These are phyloP conservation scores for Cossypha polioptera DNA, from an alignment of 2,797 vertebrate species.

Conservation along the genomic window DNA sequence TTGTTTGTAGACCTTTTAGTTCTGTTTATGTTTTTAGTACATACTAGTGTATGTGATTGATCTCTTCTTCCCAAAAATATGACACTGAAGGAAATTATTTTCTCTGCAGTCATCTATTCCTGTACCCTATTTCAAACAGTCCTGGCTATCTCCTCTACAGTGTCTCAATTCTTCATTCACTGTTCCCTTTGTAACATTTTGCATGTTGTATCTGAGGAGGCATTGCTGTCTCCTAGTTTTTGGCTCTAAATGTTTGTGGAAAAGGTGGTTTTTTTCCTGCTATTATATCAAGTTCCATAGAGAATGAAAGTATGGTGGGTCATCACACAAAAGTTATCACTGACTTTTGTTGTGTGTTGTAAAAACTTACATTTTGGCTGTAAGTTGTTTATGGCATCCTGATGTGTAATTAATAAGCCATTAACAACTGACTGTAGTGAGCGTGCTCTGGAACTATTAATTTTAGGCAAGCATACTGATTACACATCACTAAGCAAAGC, in stretches of 20 bases:
- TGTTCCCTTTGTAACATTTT: not conserved
- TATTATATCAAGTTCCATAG: not conserved
- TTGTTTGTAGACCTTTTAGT: not conserved
- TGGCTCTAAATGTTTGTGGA: not conserved
- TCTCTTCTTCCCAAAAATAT: constrained; percentile 1
- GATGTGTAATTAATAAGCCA: not conserved
- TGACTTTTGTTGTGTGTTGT: not conserved
- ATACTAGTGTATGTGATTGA: not conserved
- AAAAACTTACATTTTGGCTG: not conserved
- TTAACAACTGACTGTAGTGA: not conserved
- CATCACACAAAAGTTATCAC: not conserved
- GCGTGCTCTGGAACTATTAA: not conserved
- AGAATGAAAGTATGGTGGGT: not conserved
- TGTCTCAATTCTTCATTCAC: not conserved
- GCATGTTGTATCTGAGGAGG: not conserved
- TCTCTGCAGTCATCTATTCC: not conserved
- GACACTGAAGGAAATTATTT: constrained; percentile 9
- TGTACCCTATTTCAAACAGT: not conserved
- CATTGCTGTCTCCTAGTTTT: not conserved
- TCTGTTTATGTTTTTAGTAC: not conserved
- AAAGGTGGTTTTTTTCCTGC: not conserved
- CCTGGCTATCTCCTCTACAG: not conserved
- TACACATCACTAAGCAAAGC: not conserved
- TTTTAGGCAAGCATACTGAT: not conserved
- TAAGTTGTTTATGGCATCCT: not conserved